Percentiles rank a stretch among this genome's conserved stretches.
These are phyloP conservation scores for Hydrolagus colliei DNA, from an alignment of 2,797 vertebrate genomes.

Conservation along the genomic window DNA sequence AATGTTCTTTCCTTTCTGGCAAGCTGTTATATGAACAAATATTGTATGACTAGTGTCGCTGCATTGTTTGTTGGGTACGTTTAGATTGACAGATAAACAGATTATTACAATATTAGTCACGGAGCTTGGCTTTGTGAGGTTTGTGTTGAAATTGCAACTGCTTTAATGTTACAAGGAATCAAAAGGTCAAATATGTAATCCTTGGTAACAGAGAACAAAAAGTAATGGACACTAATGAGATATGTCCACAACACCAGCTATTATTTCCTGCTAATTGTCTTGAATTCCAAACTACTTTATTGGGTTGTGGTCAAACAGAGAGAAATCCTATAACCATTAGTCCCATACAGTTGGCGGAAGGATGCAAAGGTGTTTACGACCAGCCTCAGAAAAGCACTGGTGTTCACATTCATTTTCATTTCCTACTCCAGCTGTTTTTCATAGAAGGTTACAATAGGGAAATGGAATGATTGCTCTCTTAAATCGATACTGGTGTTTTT, in stretches of 20 bases:
- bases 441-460: too few species aligned
- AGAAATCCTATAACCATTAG: not conserved
- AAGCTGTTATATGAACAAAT: not conserved
- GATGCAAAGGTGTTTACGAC: not conserved
- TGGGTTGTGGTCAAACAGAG: not conserved
- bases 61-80: not conserved
- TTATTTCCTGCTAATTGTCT: not conserved
- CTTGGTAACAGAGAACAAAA: not conserved
- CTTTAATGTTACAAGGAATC: not conserved
- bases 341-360: not conserved
- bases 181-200: not conserved
- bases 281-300: not conserved
- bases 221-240: not conserved
- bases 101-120: not conserved
- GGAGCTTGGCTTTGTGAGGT: not conserved
- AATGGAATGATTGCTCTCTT: too few species aligned
- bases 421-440: not conserved
- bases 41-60: not conserved
- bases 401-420: not conserved
- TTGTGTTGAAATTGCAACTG: not conserved
- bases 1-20: not conserved
- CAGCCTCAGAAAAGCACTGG: not conserved
- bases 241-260: not conserved
- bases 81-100: not conserved
- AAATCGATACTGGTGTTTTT: too few species aligned